Conservation (phyloP, 2,113 vertebrate genomes). For the Theristicus caerulescens region DNA sequence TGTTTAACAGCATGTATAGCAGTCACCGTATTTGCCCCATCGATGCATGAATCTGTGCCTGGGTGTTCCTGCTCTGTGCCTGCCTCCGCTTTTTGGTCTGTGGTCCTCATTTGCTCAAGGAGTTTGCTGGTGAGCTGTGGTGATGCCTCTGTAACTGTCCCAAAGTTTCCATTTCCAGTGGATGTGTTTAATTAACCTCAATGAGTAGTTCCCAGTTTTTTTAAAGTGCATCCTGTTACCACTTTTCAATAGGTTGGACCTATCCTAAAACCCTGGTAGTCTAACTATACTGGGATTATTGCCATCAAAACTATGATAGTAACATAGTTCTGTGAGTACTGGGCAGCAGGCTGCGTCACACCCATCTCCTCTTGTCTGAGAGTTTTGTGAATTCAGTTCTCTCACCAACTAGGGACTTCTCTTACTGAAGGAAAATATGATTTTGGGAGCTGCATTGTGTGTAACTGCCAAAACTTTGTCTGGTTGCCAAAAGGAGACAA, state of each 20-base stretch:
- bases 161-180: not conserved
- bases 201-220: not conserved
- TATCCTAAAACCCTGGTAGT: not conserved
- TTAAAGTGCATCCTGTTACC: not conserved
- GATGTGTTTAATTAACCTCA: not conserved
- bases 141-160: not conserved
- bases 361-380: not conserved
- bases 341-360: not conserved
- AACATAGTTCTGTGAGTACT: not conserved
- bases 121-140: not conserved
- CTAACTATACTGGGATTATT: not conserved
- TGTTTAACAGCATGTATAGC: not conserved
- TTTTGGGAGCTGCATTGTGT: not conserved
- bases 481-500: not conserved
- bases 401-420: not conserved
- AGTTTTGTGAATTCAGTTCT: not conserved
- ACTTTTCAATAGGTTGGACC: not conserved
- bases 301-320: not conserved
- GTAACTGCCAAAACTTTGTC: not conserved
- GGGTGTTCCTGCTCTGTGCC: not conserved
- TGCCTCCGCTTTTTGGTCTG: not conserved
- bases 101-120: not conserved
- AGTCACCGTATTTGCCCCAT: rapidly evolving
- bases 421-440: not conserved
- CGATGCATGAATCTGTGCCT: not conserved